Evolutionary conservation across 2,888 invertebrate species (phyloP).

Genomic region (Meiosimyza decipiens): DNA sequence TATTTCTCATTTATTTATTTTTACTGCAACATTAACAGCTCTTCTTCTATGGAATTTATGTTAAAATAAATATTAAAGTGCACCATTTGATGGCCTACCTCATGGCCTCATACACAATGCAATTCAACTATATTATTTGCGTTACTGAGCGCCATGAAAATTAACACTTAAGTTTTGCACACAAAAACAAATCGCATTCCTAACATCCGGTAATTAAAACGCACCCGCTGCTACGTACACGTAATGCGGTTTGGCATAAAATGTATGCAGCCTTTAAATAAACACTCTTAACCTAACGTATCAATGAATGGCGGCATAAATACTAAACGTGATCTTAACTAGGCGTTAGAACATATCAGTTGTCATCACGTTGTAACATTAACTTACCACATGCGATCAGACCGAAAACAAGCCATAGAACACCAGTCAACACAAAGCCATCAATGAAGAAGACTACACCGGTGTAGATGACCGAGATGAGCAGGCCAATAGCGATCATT

Average conservation of each 20-base stretch:
- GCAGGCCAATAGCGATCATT: conserved; percentile 80
- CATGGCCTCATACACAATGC: not conserved
- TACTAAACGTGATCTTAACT: no score
- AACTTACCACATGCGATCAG: conserved; percentile 72
- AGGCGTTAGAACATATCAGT: no score
- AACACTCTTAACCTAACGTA: no score
- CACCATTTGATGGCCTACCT: no score
- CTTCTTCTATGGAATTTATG: no score
- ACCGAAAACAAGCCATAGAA: conserved; percentile 74
- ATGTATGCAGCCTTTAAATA: no score
- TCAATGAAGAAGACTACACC: conserved; percentile 79
- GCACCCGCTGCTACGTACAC: conserved; percentile 24
- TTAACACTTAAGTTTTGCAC: not conserved
- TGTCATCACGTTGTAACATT: no score
- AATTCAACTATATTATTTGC: not conserved
- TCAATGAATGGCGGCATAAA: no score
- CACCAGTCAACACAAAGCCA: conserved; percentile 70
- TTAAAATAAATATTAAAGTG: no score
- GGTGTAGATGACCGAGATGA: conserved; percentile 84
- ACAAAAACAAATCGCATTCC: not conserved
- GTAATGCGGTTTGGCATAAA: no score
- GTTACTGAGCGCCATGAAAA: conserved; percentile 12
- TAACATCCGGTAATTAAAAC: conserved; percentile 36
- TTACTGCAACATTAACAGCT: no score
- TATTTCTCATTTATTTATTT: no score